phyloP scores from a whole-genome alignment of 2,888 invertebrate genomes.

The Drosophila cognata region DNA sequence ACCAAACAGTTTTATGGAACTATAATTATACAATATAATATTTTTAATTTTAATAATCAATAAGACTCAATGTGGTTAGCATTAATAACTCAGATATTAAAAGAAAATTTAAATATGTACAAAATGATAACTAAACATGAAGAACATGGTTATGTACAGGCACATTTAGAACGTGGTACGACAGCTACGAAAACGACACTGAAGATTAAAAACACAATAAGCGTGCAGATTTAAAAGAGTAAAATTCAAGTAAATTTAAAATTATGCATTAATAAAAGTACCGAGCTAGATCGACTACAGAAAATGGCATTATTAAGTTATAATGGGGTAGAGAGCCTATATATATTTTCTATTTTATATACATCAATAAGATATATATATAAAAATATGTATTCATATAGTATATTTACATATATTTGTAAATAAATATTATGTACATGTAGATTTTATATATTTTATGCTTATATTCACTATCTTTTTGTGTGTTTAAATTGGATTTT shows the following conservation, averaged over 20 bases:
- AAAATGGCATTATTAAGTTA: not conserved
- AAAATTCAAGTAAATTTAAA: not conserved
- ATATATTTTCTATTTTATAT: not conserved
- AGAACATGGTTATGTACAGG: conserved; percentile 9
- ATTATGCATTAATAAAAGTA: conserved; percentile 1
- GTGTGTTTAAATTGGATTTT: conserved; percentile 11
- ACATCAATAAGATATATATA: not conserved
- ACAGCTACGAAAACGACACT: conserved; percentile 35
- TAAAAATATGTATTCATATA: not conserved
- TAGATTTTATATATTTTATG: not conserved
- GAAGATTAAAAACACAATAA: conserved; percentile 26
- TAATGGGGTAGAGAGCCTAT: not conserved
- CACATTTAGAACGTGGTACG: conserved; percentile 20
- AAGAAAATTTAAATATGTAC: not conserved
- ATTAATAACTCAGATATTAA: not conserved
- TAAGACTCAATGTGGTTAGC: not conserved
- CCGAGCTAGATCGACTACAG: not conserved
- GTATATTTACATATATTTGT: not conserved
- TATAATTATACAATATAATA: not conserved
- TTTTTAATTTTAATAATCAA: not conserved
- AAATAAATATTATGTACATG: not conserved
- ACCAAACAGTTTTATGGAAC: not conserved
- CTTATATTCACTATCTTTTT: not conserved
- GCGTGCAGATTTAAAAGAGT: conserved; percentile 24
- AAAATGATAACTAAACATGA: conserved; percentile 2